Evolutionary conservation across 1,140 invertebrate species (phyloP), one percentile per base, ranked within the genome.

Genomic region (Drosophila parvula): DNA sequence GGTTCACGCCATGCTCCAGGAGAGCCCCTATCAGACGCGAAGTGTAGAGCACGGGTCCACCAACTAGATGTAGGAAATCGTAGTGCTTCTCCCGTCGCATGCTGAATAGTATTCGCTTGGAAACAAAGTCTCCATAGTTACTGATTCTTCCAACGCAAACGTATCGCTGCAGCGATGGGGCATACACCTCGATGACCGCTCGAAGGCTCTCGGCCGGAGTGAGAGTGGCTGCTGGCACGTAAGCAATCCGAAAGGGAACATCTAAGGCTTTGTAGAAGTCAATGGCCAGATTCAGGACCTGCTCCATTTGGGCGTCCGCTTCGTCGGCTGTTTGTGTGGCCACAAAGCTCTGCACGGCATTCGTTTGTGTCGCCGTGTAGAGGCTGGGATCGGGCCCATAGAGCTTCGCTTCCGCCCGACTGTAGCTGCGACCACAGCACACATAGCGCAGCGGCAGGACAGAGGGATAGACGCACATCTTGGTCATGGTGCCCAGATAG

Each of bases 131-230:
- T 5, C 93, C 93, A 63, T 93, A 94, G 44, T 94, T 74, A 10
- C 94, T 94, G 22, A 96, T 59, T 83, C 94, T 82, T 4, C 94
- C 95, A 41, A 95, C 93, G 92, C 94, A 94, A 7, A 95, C 73
- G 74, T 94, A 96, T 5, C 85, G 62, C 40, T 93, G 70, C 3
- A 85, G 80, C 74, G 92, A 91, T 4, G 90, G 88, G 3, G 95
- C 95, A 93, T 93, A 95, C 61, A 96, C 92, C 92, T 96, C 93
- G 67, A 96, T 92, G 4, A 93, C 93, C 4, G 94, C 86, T 50
- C 93, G 91, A 30, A 95, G 91, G 67, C 92, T 93, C 85, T 96
- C 95, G 28, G 92, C 92, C 12, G 82, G 60, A 14, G 92, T 84
- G 0, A 96, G 82, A 27, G 93, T 76, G 10, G 79, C 45, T 3